These are phyloP conservation scores for Ceryle rudis DNA, from an alignment of 2,797 vertebrate species.

Conservation along the genomic window DNA sequence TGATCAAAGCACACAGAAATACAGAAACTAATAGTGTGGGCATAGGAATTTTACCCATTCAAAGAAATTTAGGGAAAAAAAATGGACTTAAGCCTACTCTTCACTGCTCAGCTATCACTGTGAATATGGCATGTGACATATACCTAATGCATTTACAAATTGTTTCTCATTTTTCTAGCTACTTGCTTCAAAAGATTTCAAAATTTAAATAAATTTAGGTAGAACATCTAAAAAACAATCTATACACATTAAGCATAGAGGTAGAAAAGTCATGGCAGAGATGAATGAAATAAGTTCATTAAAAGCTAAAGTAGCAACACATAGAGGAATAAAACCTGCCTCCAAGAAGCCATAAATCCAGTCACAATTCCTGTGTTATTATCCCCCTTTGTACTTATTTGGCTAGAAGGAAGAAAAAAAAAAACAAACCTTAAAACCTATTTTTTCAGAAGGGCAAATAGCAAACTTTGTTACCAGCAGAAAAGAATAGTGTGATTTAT, in stretches of 20 bases:
- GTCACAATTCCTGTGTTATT: background rate
- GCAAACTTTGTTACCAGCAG: background rate
- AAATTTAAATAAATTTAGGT: background rate
- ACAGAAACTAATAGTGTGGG: background rate
- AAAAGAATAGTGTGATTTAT: conserved; percentile 6
- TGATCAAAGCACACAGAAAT: background rate
- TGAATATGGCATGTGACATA: background rate
- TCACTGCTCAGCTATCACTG: background rate
- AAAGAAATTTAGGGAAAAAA: background rate
- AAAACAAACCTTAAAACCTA: conserved; percentile 17
- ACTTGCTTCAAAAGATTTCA: background rate
- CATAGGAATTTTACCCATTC: background rate
- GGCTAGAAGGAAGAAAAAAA: conserved; percentile 25
- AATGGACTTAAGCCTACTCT: background rate
- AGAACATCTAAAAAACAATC: background rate
- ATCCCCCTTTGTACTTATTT: background rate
- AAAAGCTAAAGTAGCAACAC: background rate
- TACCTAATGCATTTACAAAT: background rate
- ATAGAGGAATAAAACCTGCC: background rate
- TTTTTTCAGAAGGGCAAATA: conserved; percentile 8
- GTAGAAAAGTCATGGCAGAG: background rate
- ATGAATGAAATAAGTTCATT: conserved; percentile 1
- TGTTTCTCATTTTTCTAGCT: background rate
- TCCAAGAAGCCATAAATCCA: conserved; percentile 29
- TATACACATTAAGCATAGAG: background rate